These are phyloP conservation scores for Periplaneta americana DNA, from an alignment of 1,140 invertebrate genomes.

Conservation along the genomic window DNA sequence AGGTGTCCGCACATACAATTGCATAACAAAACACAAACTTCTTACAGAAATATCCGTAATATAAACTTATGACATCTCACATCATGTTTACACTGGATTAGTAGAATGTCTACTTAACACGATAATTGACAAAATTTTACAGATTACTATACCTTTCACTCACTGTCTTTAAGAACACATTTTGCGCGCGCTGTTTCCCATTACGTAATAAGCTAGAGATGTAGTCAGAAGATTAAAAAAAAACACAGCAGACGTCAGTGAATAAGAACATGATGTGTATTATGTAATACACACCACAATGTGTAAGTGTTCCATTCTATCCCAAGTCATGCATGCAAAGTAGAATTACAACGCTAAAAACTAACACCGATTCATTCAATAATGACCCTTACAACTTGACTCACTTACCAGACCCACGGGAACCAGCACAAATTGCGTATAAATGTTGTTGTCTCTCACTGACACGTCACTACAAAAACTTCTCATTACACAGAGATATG, in stretches of 20 bases:
- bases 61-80: too few species aligned
- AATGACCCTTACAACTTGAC: neutral
- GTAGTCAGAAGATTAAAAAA: neutral
- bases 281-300: neutral
- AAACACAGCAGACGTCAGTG: neutral
- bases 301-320: neutral
- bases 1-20: too few species aligned
- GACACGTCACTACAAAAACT: constrained; percentile 1
- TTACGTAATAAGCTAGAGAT: neutral
- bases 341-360: neutral
- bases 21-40: too few species aligned
- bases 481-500: neutral
- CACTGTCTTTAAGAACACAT: neutral
- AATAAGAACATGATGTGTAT: neutral
- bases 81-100: too few species aligned
- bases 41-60: too few species aligned
- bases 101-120: neutral
- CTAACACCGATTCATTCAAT: neutral
- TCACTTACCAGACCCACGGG: neutral
- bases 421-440: neutral
- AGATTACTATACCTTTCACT: neutral
- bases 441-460: neutral
- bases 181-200: constrained; percentile 6
- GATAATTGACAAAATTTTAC: neutral
- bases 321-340: neutral